Evolutionary conservation across 2,113 vertebrate genomes (phyloP).

Genomic region (Ariopsis seemanni): DNA sequence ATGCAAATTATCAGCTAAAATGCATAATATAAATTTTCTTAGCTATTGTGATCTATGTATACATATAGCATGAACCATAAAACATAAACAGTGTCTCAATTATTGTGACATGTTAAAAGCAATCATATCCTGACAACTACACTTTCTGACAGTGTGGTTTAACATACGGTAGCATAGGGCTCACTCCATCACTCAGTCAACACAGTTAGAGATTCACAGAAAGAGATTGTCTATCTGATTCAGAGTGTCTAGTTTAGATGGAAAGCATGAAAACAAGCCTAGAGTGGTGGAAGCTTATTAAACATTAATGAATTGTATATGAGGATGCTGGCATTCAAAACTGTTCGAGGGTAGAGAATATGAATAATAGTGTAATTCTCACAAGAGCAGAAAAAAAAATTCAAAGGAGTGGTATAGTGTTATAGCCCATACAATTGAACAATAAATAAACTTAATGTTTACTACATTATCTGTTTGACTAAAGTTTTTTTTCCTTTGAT

Average conservation of each 20-base stretch:
- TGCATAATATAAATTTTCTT: not conserved
- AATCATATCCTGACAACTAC: not conserved
- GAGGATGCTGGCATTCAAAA: not conserved
- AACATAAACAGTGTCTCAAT: not conserved
- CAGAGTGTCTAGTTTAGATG: not conserved
- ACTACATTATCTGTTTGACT: not conserved
- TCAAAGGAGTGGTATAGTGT: not conserved
- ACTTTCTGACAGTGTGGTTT: not conserved
- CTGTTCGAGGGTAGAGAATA: not conserved
- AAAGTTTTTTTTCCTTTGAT: not conserved
- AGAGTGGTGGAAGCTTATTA: not conserved
- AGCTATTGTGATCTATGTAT: not conserved
- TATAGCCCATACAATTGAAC: not conserved
- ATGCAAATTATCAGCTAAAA: constrained; percentile 13
- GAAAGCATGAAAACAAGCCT: not conserved
- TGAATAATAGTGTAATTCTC: constrained; percentile 6
- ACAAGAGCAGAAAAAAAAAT: not conserved
- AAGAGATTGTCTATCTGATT: not conserved
- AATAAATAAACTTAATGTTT: not conserved
- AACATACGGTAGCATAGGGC: not conserved
- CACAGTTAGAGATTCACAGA: not conserved
- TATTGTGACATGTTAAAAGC: not conserved
- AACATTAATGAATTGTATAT: not conserved
- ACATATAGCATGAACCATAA: not conserved
- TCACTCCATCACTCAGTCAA: not conserved